phyloP scores from a whole-genome alignment of 1,140 invertebrate species.

The Bombus ignitus region DNA sequence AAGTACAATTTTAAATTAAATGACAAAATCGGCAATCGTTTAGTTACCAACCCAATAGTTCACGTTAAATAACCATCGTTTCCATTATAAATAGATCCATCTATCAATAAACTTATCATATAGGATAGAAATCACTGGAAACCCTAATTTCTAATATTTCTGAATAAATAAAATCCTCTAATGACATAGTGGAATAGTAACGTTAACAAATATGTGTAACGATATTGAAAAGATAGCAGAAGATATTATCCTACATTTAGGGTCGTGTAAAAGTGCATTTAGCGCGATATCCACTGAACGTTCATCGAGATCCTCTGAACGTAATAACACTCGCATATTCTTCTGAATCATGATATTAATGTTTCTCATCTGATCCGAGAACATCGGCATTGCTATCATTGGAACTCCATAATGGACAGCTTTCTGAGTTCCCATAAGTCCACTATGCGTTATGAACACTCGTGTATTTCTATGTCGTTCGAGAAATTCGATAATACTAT shows the following conservation, averaged over 20 bases:
- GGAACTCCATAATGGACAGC: conserved; percentile 89
- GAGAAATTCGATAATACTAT: conserved; percentile 7
- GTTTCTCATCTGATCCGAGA: conserved; percentile 86
- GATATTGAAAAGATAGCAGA: neutral
- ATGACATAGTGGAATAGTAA: too few species aligned
- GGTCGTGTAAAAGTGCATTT: conserved; percentile 67
- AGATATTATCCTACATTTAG: conserved; percentile 61
- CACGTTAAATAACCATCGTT: too few species aligned
- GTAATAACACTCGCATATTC: conserved; percentile 70
- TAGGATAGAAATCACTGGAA: too few species aligned
- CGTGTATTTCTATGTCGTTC: conserved; percentile 75
- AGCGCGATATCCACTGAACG: conserved; percentile 67
- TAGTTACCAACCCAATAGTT: too few species aligned
- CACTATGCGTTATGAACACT: conserved; percentile 89
- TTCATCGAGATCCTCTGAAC: conserved; percentile 64
- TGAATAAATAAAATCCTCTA: too few species aligned
- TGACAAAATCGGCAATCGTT: too few species aligned
- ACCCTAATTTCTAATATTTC: too few species aligned
- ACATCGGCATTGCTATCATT: conserved; percentile 87
- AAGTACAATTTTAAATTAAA: too few species aligned
- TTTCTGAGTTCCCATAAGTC: conserved; percentile 88
- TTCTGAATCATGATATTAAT: conserved; percentile 68
- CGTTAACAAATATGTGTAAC: too few species aligned
- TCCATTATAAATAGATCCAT: too few species aligned
- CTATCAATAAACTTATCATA: too few species aligned